phyloP scores from a whole-genome alignment of 2,888 invertebrate species.

The Patella pellucida region DNA sequence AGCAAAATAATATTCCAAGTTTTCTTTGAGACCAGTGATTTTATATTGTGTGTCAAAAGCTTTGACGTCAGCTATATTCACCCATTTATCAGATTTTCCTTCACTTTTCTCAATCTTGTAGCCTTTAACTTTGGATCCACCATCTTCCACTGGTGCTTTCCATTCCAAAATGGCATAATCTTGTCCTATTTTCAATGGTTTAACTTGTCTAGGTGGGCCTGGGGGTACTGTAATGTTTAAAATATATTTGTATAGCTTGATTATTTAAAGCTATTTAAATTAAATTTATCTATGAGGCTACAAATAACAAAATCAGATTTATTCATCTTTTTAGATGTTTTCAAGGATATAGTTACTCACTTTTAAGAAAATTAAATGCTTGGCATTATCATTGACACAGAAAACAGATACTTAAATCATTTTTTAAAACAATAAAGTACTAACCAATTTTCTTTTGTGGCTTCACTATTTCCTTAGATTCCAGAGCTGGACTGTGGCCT shows the following conservation, averaged over 20 bases:
- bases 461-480: conserved; percentile 45
- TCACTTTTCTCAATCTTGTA: conserved; percentile 40
- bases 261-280: too few species aligned
- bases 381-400: too few species aligned
- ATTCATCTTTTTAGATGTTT: too few species aligned
- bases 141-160: conserved; percentile 62
- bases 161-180: conserved; percentile 45
- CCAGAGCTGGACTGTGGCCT: conserved; percentile 86
- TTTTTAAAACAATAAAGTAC: too few species aligned
- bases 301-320: too few species aligned
- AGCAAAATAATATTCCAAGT: conserved; percentile 83
- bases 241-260: not conserved
- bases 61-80: conserved; percentile 25
- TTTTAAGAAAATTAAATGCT: too few species aligned
- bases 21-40: conserved; percentile 47
- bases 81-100: conserved; percentile 28
- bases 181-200: conserved; percentile 22
- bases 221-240: conserved; percentile 23
- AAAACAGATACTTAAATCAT: too few species aligned
- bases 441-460: conserved; percentile 51
- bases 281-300: too few species aligned
- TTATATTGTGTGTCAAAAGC: conserved; percentile 34
- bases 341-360: too few species aligned
- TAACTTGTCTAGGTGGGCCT: conserved; percentile 27
- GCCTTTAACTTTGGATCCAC: conserved; percentile 45